These are phyloP conservation scores for Apodemia zela DNA, from an alignment of 2,888 invertebrate species.

Conservation along the genomic window DNA sequence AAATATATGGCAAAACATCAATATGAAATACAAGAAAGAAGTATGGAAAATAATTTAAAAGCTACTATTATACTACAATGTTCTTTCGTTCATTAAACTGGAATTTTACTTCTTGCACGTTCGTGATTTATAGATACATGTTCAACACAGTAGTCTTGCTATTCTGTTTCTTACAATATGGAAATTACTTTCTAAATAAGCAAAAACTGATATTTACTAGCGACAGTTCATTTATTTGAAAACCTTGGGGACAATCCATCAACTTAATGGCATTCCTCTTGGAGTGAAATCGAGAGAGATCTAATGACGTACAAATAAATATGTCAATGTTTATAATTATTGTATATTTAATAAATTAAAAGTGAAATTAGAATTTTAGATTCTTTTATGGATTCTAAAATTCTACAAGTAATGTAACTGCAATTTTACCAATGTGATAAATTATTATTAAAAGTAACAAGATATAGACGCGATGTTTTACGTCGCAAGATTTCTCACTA, in stretches of 20 bases:
- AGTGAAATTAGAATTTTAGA: neutral
- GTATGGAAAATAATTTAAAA: too few relatives aligned
- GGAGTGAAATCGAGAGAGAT: constrained; percentile 12
- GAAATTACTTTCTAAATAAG: constrained; percentile 15
- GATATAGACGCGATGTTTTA: too few relatives aligned
- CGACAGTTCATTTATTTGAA: constrained; percentile 12
- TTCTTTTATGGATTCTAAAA: too few relatives aligned
- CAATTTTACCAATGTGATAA: too few relatives aligned
- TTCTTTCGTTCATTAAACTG: neutral
- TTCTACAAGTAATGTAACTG: too few relatives aligned
- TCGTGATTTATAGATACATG: constrained; percentile 1
- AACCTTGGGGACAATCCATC: constrained; percentile 6
- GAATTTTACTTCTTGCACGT: neutral
- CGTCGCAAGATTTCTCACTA: too few relatives aligned
- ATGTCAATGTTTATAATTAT: neutral
- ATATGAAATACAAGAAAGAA: neutral
- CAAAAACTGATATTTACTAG: constrained; percentile 8
- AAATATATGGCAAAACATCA: neutral
- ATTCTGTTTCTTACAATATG: neutral
- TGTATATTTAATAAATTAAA: neutral
- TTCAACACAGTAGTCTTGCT: neutral
- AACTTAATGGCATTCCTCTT: constrained; percentile 14
- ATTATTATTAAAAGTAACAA: too few relatives aligned
- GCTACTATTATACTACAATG: neutral
- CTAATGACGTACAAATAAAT: constrained; percentile 1